These are phyloP conservation scores for Poeciliopsis retropinna DNA, from an alignment of 2,113 vertebrate species.

Conservation along the genomic window DNA sequence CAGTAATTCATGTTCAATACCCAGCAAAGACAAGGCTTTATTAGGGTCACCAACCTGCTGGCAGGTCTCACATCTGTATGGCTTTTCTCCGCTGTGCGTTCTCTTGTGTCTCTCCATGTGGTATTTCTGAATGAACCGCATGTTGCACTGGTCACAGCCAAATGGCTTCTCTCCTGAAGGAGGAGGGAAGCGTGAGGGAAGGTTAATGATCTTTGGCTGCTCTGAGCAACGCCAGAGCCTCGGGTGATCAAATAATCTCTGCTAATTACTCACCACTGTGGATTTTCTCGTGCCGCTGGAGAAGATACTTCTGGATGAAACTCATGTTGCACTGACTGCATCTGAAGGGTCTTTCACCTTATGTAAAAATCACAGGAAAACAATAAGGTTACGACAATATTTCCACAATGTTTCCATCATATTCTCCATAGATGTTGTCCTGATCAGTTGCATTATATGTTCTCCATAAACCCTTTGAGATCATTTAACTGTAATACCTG, in stretches of 20 bases:
- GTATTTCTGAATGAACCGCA: slow-evolving; percentile 99
- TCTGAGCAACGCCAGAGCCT: neutral
- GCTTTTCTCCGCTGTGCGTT: slow-evolving; percentile 99
- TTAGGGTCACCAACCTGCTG: slow-evolving; percentile 83
- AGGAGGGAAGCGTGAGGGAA: neutral
- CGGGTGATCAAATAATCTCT: too few relatives aligned
- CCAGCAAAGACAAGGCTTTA: neutral
- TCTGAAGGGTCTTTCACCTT: slow-evolving; percentile 95
- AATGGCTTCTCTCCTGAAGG: slow-evolving; percentile 94
- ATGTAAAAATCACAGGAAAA: slow-evolving; percentile 5
- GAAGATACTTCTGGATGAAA: slow-evolving; percentile 98
- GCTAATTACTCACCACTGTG: slow-evolving; percentile 85
- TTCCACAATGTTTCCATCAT: too few relatives aligned
- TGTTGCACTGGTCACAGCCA: slow-evolving; percentile 97
- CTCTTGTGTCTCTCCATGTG: slow-evolving; percentile 99
- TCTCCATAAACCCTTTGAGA: too few relatives aligned
- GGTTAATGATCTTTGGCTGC: neutral
- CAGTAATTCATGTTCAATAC: neutral
- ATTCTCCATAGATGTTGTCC: neutral
- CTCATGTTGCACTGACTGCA: slow-evolving; percentile 99
- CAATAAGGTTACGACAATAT: neutral
- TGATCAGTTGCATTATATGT: too few relatives aligned
- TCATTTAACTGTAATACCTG: too few relatives aligned
- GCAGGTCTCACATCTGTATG: slow-evolving; percentile 99
- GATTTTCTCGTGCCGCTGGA: slow-evolving; percentile 97